Evolutionary conservation across 2,113 vertebrate species (phyloP).

Genomic region (Notiomystis cincta): DNA sequence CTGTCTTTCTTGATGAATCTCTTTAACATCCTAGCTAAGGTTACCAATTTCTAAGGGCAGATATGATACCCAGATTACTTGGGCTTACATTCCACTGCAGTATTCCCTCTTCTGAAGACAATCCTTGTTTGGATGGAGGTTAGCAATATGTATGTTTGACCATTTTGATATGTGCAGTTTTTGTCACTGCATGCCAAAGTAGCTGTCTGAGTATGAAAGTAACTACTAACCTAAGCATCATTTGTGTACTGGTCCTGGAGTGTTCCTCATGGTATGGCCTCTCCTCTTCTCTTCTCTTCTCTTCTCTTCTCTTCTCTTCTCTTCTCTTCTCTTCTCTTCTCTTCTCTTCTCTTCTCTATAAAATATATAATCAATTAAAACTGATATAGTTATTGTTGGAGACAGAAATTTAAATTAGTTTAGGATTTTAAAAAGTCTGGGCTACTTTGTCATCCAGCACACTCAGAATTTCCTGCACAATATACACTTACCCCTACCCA

Average conservation of each 20-base stretch:
- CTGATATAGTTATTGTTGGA: background rate
- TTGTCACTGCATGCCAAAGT: background rate
- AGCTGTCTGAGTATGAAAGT: background rate
- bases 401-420: background rate
- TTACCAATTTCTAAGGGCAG: background rate
- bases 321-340: background rate
- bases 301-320: background rate
- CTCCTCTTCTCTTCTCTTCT: no score
- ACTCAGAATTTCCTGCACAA: background rate
- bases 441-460: background rate
- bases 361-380: background rate
- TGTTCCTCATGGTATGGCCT: background rate
- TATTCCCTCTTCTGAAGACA: background rate
- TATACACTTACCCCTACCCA: background rate
- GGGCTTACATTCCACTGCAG: background rate
- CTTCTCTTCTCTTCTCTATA: background rate
- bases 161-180: background rate
- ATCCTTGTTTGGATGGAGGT: background rate
- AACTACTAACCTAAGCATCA: background rate
- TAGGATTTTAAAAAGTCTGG: background rate
- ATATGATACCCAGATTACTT: background rate
- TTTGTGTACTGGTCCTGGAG: background rate
- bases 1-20: background rate
- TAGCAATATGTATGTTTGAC: background rate
- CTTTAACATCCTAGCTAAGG: background rate